A percentile compares a stretch with the other conserved stretches of the same genome.
Evolutionary conservation across 2,888 invertebrate genomes (phyloP).

Genomic region (Cylindroiulus punctatus): DNA sequence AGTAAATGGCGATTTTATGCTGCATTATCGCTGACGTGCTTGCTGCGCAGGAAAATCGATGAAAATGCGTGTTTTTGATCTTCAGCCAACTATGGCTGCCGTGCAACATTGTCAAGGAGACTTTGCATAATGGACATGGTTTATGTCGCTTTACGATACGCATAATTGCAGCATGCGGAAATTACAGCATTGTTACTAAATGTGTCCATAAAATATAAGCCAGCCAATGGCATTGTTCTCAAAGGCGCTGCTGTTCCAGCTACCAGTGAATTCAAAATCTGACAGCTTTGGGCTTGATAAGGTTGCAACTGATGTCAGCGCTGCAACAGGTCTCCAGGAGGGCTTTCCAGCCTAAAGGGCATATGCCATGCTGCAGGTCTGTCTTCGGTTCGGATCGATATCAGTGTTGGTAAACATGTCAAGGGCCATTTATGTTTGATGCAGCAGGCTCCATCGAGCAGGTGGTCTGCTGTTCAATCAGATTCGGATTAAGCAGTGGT

Average conservation of each 20-base stretch:
- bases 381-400: too few species aligned
- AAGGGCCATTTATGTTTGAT: too few species aligned
- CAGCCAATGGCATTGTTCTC: background rate
- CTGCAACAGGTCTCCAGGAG: background rate
- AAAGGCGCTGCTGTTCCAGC: background rate
- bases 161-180: background rate
- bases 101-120: too few species aligned
- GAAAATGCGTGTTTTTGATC: background rate
- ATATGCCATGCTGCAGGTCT: too few species aligned
- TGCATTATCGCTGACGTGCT: background rate
- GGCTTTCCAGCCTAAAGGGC: too few species aligned
- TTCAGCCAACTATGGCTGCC: background rate
- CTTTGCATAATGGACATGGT: constrained; percentile 23
- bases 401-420: too few species aligned
- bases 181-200: background rate
- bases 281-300: background rate
- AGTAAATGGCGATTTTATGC: background rate
- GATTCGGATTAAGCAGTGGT: too few species aligned
- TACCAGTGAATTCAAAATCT: background rate
- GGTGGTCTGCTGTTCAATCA: too few species aligned
- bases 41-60: background rate
- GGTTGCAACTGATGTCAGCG: background rate
- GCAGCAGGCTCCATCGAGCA: too few species aligned
- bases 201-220: background rate
- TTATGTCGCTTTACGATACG: background rate